Evolutionary conservation across 2,888 invertebrate species (phyloP).

Genomic region (Chydorus sphaericus): DNA sequence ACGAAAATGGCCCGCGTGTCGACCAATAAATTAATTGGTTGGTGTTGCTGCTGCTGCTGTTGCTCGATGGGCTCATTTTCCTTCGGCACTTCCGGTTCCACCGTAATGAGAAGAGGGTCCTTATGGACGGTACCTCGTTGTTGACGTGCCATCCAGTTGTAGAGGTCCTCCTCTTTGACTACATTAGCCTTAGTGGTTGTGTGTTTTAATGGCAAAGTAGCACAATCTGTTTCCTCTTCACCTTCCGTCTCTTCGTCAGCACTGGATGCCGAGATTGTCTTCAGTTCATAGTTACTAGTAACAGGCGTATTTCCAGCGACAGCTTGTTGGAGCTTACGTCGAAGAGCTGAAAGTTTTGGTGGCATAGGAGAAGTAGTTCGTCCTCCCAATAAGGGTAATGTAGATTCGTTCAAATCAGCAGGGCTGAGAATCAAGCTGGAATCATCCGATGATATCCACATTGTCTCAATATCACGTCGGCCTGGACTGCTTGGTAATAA

Average conservation of each 20-base stretch:
- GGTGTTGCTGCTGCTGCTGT: neutral
- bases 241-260: neutral
- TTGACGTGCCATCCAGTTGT: constrained; percentile 93
- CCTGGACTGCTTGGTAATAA: neutral
- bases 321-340: neutral
- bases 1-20: constrained; percentile 91
- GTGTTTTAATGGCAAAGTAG: neutral
- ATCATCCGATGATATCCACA: constrained; percentile 7
- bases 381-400: neutral
- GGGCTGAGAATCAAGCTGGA: constrained; percentile 4
- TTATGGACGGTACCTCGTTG: constrained; percentile 41
- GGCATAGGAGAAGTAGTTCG: neutral
- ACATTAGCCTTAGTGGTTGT: neutral
- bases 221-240: neutral
- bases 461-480: neutral
- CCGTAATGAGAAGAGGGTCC: constrained; percentile 22
- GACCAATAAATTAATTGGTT: constrained; percentile 36
- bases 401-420: constrained; percentile 2
- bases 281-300: neutral
- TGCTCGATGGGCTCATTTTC: neutral
- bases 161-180: constrained; percentile 60
- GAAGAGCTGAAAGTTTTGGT: neutral
- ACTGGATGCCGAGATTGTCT: constrained; percentile 7
- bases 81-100: neutral
- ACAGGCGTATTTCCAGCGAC: neutral